These are phyloP conservation scores for Rhodeus uyekii DNA, from an alignment of 2,797 vertebrate genomes.

Conservation along the genomic window DNA sequence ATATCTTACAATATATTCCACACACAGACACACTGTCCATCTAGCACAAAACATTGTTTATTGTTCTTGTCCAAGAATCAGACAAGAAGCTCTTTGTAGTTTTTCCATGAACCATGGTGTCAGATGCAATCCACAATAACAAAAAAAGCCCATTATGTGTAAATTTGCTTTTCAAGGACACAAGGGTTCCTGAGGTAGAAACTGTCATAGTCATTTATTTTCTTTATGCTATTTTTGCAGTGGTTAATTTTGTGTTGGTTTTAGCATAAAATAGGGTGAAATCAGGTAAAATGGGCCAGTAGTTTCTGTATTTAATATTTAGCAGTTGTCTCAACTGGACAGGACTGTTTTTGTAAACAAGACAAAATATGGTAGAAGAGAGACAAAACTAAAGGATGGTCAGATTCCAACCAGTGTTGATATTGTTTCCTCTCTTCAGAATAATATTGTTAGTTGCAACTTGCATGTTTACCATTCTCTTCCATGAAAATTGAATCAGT, in stretches of 20 bases:
- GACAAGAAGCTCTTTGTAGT: constrained; percentile 48
- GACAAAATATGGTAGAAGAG: neutral
- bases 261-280: neutral
- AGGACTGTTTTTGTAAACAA: neutral
- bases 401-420: neutral
- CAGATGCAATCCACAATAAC: neutral
- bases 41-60: constrained; percentile 25
- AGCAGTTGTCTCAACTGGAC: neutral
- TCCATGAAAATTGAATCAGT: neutral
- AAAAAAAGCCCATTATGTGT: neutral
- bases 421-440: neutral
- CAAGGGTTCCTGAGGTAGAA: neutral
- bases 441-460: neutral
- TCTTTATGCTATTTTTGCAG: neutral
- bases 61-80: constrained; percentile 40
- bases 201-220: neutral
- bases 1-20: neutral
- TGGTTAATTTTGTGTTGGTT: neutral
- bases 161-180: neutral
- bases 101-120: neutral
- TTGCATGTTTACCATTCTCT: neutral
- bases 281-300: neutral
- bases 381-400: neutral
- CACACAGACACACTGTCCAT: neutral
- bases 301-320: neutral